Percentiles rank a stretch among this genome's conserved stretches.
These are phyloP conservation scores for Cephonodes hylas DNA, from an alignment of 2,888 invertebrate genomes.

Conservation along the genomic window DNA sequence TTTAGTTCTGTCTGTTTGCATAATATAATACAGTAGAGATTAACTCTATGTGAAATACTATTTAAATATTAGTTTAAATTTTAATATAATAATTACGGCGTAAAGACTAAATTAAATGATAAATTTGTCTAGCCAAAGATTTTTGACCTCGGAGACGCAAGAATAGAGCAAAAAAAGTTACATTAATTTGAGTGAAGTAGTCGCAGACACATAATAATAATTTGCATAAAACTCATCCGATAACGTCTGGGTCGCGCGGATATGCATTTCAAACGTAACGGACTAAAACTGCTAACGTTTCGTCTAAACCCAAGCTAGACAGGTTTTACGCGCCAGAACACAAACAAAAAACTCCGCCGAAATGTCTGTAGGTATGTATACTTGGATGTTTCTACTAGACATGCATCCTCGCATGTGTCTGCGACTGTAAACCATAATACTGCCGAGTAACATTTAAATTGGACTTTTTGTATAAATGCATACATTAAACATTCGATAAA, in stretches of 20 bases:
- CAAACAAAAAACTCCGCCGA: slow-evolving; percentile 47
- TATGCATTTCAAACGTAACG: slow-evolving; percentile 34
- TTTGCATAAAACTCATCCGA: background rate
- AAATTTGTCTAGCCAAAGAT: background rate
- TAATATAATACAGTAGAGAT: too few relatives aligned
- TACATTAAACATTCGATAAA: background rate
- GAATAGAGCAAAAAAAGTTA: background rate
- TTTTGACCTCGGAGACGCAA: background rate
- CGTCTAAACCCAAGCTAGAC: slow-evolving; percentile 46
- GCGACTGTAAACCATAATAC: background rate
- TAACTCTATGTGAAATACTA: too few relatives aligned
- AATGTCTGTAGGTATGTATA: slow-evolving; percentile 40
- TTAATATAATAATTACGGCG: background rate
- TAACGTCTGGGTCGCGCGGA: background rate
- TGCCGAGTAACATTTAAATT: background rate
- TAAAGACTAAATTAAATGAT: background rate
- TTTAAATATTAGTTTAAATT: too few relatives aligned
- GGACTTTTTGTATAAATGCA: background rate
- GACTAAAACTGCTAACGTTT: slow-evolving; percentile 32
- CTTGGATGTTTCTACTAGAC: slow-evolving; percentile 41
- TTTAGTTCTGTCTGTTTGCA: too few relatives aligned
- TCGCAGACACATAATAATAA: slow-evolving; percentile 11
- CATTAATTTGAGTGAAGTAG: background rate
- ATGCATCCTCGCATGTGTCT: slow-evolving; percentile 27
- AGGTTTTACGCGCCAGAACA: slow-evolving; percentile 55